Conservation (phyloP, 2,888 invertebrate genomes). For the Pegoplata infirma region DNA sequence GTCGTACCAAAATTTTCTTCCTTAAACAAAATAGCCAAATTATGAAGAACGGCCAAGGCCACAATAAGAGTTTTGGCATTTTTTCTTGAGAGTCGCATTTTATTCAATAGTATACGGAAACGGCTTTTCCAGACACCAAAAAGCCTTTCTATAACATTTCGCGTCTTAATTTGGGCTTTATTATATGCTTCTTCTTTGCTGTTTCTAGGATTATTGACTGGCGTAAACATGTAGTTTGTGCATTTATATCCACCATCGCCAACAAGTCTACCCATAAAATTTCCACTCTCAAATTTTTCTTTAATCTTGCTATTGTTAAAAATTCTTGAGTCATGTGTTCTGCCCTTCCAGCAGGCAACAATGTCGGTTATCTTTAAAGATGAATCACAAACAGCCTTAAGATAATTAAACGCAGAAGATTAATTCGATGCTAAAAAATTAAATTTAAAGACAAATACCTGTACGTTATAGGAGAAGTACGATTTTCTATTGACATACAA, state of each 20-base stretch:
- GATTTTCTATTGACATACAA: conserved; percentile 20
- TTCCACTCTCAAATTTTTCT: conserved; percentile 5
- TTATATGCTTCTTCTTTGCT: conserved; percentile 24
- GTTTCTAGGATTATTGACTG: conserved; percentile 2
- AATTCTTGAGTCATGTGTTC: conserved; percentile 9
- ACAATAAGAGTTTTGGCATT: conserved; percentile 28
- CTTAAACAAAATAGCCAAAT: too few relatives aligned
- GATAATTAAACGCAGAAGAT: too few relatives aligned
- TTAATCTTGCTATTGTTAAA: conserved; percentile 31
- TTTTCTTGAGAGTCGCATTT: conserved; percentile 22
- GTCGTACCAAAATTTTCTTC: too few relatives aligned
- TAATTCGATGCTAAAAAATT: neutral
- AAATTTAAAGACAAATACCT: neutral
- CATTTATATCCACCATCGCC: conserved; percentile 28
- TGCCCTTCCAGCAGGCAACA: conserved; percentile 21
- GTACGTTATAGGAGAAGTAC: too few relatives aligned
- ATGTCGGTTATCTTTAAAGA: conserved; percentile 30
- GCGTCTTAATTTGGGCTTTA: neutral
- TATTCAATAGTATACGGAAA: conserved; percentile 20
- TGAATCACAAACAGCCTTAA: conserved; percentile 15
- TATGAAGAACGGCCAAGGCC: conserved; percentile 39
- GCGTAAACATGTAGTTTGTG: conserved; percentile 26
- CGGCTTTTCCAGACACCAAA: conserved; percentile 19
- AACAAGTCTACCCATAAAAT: conserved; percentile 26
- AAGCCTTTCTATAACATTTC: conserved; percentile 27